Evolutionary conservation across 1,140 invertebrate species (phyloP).

Genomic region (Chironomus striatipennis): DNA sequence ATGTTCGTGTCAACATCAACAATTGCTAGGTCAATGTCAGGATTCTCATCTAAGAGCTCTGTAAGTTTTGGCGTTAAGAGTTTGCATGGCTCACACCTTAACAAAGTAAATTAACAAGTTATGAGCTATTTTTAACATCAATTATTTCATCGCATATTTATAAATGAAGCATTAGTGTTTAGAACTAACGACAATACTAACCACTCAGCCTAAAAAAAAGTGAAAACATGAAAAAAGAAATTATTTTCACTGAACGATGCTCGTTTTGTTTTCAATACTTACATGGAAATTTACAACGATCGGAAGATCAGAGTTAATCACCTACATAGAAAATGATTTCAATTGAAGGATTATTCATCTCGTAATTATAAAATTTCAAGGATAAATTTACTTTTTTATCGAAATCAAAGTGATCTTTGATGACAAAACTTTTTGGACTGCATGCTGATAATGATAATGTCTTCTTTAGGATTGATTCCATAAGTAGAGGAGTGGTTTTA

Average conservation of each 20-base stretch:
- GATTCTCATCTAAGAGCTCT: conserved; percentile 64
- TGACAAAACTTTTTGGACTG: conserved; percentile 33
- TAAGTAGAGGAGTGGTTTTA: conserved; percentile 16
- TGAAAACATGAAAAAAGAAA: background rate
- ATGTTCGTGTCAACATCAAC: conserved; percentile 86
- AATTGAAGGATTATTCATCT: conserved; percentile 21
- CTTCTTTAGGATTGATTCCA: conserved; percentile 12
- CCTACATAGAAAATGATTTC: conserved; percentile 41
- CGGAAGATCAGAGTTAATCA: conserved; percentile 70
- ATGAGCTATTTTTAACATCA: background rate
- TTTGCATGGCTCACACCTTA: conserved; percentile 82
- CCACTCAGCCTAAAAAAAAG: conserved; percentile 60
- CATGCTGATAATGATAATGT: conserved; percentile 24
- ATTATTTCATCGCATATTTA: background rate
- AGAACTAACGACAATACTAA: conserved; percentile 29
- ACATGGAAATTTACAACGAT: conserved; percentile 77
- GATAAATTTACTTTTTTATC: conserved; percentile 35
- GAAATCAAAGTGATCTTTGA: conserved; percentile 40
- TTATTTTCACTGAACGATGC: no score
- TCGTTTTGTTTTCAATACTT: background rate
- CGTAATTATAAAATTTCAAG: background rate
- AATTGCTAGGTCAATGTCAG: conserved; percentile 76
- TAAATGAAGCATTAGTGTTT: background rate
- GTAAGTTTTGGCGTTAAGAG: conserved; percentile 85
- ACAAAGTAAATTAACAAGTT: background rate